These are phyloP conservation scores for Pangasianodon gigas DNA, from an alignment of 2,113 vertebrate genomes.

Conservation along the genomic window DNA sequence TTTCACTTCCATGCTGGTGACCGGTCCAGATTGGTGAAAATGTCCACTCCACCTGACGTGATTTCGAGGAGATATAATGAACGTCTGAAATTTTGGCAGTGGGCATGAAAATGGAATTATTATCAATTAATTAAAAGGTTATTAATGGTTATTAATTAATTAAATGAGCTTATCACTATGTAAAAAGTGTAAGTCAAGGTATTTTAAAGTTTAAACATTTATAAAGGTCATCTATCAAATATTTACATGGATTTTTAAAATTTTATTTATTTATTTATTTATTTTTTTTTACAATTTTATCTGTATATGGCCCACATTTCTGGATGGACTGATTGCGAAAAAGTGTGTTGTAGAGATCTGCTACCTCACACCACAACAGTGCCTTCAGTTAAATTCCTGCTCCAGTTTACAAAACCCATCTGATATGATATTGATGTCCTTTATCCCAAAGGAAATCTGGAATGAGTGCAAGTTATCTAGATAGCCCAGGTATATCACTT, in stretches of 20 bases:
- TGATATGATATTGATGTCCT: constrained; percentile 37
- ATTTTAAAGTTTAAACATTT: neutral
- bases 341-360: constrained; percentile 13
- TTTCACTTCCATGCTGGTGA: constrained; percentile 8
- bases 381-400: constrained; percentile 35
- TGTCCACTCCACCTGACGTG: constrained; percentile 12
- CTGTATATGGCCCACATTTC: neutral
- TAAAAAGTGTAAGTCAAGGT: neutral
- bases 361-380: constrained; percentile 11
- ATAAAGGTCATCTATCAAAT: neutral
- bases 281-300: neutral
- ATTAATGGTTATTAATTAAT: too few species aligned
- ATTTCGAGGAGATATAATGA: constrained; percentile 1
- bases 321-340: neutral
- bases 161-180: neutral
- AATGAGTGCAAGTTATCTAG: constrained; percentile 33
- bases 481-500: constrained; percentile 9
- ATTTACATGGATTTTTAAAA: neutral
- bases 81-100: too few species aligned
- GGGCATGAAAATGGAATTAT: too few species aligned
- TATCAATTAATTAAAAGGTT: neutral
- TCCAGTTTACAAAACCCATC: constrained; percentile 17
- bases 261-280: neutral
- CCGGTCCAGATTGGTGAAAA: neutral
- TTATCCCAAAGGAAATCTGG: constrained; percentile 38